A percentile compares a stretch with the other conserved stretches of the same genome.
These are phyloP conservation scores for Lithophane ornitopus DNA, from an alignment of 2,888 invertebrate species.

Conservation along the genomic window DNA sequence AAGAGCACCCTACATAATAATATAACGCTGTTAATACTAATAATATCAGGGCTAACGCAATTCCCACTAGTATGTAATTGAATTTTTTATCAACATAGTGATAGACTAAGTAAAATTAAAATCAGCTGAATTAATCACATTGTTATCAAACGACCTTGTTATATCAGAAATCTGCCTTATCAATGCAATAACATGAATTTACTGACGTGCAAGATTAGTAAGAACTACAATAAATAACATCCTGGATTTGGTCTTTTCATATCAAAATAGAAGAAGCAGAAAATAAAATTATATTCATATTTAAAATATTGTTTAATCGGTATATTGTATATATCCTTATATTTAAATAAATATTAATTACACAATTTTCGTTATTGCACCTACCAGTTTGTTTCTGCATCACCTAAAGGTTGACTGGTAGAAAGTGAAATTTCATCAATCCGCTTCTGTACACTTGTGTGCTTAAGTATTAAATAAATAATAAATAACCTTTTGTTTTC, in stretches of 20 bases:
- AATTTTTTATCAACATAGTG: conserved; percentile 19
- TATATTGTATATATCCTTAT: not conserved
- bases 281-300: not conserved
- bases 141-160: conserved; percentile 58
- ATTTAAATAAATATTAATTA: no score
- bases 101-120: conserved; percentile 17
- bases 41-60: not conserved
- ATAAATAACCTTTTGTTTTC: not conserved
- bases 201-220: conserved; percentile 34
- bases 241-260: not conserved
- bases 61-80: conserved; percentile 27
- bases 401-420: no score
- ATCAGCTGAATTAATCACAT: conserved; percentile 39
- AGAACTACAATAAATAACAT: conserved; percentile 6
- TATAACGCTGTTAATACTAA: not conserved
- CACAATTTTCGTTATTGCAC: no score
- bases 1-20: not conserved
- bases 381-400: no score
- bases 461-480: not conserved
- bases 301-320: not conserved
- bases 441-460: not conserved
- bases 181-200: conserved; percentile 31
- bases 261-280: not conserved
- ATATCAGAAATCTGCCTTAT: conserved; percentile 48
- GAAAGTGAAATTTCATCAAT: no score